A percentile compares a stretch with the other conserved stretches of the same genome.
phyloP scores from a whole-genome alignment of 2,888 invertebrate genomes.

The Campaea margaritaria region DNA sequence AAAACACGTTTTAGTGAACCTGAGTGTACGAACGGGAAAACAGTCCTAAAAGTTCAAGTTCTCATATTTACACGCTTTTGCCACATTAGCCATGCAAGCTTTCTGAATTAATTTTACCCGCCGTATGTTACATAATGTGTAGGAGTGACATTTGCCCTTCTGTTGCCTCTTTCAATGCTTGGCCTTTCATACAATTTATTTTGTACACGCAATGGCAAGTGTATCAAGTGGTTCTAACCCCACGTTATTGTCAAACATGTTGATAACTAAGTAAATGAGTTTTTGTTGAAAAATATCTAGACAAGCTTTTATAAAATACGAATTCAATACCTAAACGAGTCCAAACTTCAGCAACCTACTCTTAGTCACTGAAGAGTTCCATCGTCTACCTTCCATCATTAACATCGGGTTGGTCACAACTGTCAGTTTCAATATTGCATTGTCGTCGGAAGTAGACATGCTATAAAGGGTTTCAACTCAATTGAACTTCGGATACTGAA shows the following conservation, averaged over 20 bases:
- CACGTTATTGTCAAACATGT: too few species aligned
- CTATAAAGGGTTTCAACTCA: too few species aligned
- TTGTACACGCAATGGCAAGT: conserved; percentile 1
- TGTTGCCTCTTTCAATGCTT: conserved; percentile 8
- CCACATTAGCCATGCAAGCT: conserved; percentile 38
- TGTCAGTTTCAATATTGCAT: too few species aligned
- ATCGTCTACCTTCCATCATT: too few species aligned
- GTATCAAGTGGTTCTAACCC: background rate
- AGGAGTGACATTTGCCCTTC: conserved; percentile 35
- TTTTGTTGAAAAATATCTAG: background rate
- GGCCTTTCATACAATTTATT: conserved; percentile 18
- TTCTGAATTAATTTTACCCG: conserved; percentile 36
- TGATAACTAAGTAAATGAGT: background rate
- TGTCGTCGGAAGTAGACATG: too few species aligned
- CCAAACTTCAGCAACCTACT: too few species aligned
- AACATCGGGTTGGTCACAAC: too few species aligned
- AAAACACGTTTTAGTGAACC: conserved; percentile 45
- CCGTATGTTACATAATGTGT: conserved; percentile 33
- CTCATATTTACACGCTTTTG: conserved; percentile 35
- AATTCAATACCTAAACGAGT: too few species aligned
- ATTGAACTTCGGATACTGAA: too few species aligned
- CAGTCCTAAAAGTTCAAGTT: conserved; percentile 40
- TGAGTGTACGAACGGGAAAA: conserved; percentile 32
- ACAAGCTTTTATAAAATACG: background rate
- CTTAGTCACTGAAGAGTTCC: too few species aligned